phyloP scores from a whole-genome alignment of 1,140 invertebrate genomes.

The Drosophila virilis region DNA sequence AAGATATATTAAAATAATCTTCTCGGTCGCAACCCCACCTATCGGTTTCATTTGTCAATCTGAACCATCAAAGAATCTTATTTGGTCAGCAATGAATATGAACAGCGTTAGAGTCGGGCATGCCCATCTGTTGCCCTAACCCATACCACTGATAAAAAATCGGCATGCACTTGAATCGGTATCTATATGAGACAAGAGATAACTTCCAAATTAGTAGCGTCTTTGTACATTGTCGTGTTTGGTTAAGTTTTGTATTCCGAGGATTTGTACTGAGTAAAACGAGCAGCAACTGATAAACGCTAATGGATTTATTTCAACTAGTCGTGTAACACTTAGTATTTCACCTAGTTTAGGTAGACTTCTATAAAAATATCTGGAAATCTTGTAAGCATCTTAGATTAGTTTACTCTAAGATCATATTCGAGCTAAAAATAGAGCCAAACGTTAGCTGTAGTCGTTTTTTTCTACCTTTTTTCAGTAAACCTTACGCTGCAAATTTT shows the following conservation, averaged over 20 bases:
- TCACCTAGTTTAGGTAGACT: too few species aligned
- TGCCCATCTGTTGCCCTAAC: not conserved
- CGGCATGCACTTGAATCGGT: not conserved
- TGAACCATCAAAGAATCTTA: not conserved
- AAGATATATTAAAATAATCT: too few species aligned
- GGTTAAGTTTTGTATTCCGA: too few species aligned
- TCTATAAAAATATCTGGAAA: too few species aligned
- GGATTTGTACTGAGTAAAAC: too few species aligned
- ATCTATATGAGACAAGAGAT: not conserved
- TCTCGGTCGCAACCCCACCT: too few species aligned
- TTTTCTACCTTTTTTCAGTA: not conserved
- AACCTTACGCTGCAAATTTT: conserved; percentile 42
- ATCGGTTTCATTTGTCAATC: too few species aligned
- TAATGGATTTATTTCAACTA: too few species aligned
- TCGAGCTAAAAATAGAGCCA: conserved; percentile 38
- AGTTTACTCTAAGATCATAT: not conserved
- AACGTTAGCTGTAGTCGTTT: conserved; percentile 34
- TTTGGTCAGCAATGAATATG: not conserved
- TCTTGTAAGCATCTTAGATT: too few species aligned
- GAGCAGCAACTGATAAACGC: too few species aligned
- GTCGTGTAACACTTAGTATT: too few species aligned
- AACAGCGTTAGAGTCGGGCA: not conserved
- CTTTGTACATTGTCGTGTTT: too few species aligned
- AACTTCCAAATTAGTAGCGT: not conserved
- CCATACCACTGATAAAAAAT: not conserved